Base-by-base conservation (phyloP, 2,113 vertebrate species). In the Peromyscus polionotus region DNA sequence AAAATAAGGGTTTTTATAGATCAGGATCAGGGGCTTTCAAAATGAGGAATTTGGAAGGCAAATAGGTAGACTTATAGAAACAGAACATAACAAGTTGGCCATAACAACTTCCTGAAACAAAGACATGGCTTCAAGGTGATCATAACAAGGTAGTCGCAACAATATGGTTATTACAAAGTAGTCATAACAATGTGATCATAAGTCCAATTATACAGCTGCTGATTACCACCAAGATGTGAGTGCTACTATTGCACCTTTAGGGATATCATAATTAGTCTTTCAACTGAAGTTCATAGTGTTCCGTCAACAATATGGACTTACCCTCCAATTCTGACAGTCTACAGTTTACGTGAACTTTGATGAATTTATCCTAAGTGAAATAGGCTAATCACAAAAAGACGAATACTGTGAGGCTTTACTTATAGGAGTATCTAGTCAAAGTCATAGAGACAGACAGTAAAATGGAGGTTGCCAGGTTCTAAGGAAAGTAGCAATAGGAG, bases 401-500 rank as follows among this genome's bases (percentile, higher is more conserved):
- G 19, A n/a, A n/a, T 39, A 10, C 17, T 65, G 11, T 45, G n/a
- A 57, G 26, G 39, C 65, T 77, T 28, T 14, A 17, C 33, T 77
- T n/a, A n/a, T 24, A 73, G 4, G 48, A 75, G 12, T 70, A 42
- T 48, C 59, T 59, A 48, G 54, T 48, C 33, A 36, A 4, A 39
- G 17, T 89, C 61, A 59, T 51, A 39, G 75, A 61, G 16, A 39
- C 9, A 75, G 73, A 70, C n/a, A 61, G 63, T 36, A 31, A 33
- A 28, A 22, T 1, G 4, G 28, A 19, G 24, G 17, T 20, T 13
- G 9, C 83, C 45, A 12, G 45, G 12, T 51, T 8, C 72, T 65
- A 5, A 39, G 36, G n/a, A 0, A 51, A 36, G 3, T 28, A 3
- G 1, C 3, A 42, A 31, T 1, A 1, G 61, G 63, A 77, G 3